Evolutionary conservation across 2,113 vertebrate species (phyloP), one percentile per base, ranked within the genome.

Genomic region (Alethe diademata): DNA sequence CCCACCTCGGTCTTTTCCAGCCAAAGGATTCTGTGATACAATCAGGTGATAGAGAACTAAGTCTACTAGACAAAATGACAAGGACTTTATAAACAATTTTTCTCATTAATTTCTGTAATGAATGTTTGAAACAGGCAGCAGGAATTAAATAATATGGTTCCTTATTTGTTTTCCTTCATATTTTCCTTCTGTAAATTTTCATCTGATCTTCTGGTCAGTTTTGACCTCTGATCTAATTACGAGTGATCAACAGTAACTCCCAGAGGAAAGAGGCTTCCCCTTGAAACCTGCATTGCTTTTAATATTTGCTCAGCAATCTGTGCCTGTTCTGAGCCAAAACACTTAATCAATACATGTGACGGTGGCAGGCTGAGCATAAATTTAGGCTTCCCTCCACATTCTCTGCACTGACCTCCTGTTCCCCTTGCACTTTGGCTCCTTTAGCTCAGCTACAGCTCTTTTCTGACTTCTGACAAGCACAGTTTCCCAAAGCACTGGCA

Each of bases 271-370:
- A 78, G 16, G 31, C 35, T 90, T 85, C 62, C 33, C 20, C 47
- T 54, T 33, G 85, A 75, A 86, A 70, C 35, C 54, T n/a, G 42
- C 33, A 42, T 45, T 50, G 29, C 53, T 60, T 66, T 78, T 35
- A 60, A 17, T 42, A 26, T 29, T 74, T 56, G 26, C 48, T 19
- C 6, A 24, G 57, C 8, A 14, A 2, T 35, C 19, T 47, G 5
- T 24, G 38, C 35, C 15, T 17, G 36, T 43, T 76, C 64, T 43
- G 70, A 78, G 38, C 53, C 51, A 48, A 78, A 78, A 50, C 60
- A n/a, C 20, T 19, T 45, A 17, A 62, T 57, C 5, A 8, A 36
- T 22, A 6, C 0, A 3, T 19, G 36, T 28, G 58, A 38, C 0
- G 0, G 14, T 50, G 72, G 25, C 26, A 43, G 31, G 25, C 19